Base-by-base conservation (phyloP, 2,888 invertebrate genomes). In the Ypsolopha sequella region DNA sequence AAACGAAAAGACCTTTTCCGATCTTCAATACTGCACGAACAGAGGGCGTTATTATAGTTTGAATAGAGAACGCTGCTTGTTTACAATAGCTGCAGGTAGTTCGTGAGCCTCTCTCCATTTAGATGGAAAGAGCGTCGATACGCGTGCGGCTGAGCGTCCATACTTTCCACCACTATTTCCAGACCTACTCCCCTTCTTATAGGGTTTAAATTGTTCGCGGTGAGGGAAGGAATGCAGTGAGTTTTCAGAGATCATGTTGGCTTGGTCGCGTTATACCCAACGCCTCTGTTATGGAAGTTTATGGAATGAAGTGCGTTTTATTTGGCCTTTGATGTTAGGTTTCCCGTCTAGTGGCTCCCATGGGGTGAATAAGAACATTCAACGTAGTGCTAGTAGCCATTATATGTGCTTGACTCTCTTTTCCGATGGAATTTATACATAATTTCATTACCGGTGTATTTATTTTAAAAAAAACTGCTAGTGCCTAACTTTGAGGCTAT, bases 41-140 rank as follows among this genome's bases (percentile, higher is more conserved):
- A 71, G 71, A 77, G 71, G 73, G 75, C 75, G 75, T 76, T 66
- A 76, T 76, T 71, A 79, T 77, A 76, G 72, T 79, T 77, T 77
- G 77, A 81, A 81, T 80, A 80, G 73, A 75, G 73, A 78, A 76
- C 72, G 71, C 68, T 73, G 74, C 77, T 81, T 82, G 79, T 80
- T 81, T 80, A 80, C 77, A 79, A 81, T 80, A 73, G 78, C 80
- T 79, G 76, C 76, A 76, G 78, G 82, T 80, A 77, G 72, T 77
- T 80, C 79, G 79, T 80, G 81, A 80, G 72, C 72, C 70, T 68
- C 72, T 77, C 79, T 77, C 76, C 71, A 79, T 80, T 80, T 78
- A 80, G 80, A 80, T 79, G 75, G 71, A 71, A 73, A 76, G 68
- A 69, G 73, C 75, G 72, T 74, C 74, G 76, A 80, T 80, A 76